These are phyloP conservation scores for Zaprionus obscuricornis DNA, from an alignment of 2,888 invertebrate species.

Conservation along the genomic window DNA sequence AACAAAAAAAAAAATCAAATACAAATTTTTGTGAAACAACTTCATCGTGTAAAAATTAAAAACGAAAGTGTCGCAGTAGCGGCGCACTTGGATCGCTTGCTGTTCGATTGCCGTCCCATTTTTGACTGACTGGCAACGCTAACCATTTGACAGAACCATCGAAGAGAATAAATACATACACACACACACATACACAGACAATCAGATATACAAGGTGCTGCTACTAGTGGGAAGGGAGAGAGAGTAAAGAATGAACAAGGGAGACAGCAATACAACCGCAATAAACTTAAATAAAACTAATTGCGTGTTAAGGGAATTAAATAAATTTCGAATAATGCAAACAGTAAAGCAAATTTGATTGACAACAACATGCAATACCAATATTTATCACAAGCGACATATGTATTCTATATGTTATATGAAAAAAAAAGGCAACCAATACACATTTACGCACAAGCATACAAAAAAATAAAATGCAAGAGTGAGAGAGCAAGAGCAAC, in stretches of 20 bases:
- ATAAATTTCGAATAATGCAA: constrained; percentile 75
- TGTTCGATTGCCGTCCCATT: constrained; percentile 37
- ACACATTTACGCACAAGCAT: no score
- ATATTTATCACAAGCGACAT: constrained; percentile 9
- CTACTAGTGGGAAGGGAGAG: constrained; percentile 13
- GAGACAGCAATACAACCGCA: constrained; percentile 67
- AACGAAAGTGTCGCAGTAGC: constrained; percentile 18
- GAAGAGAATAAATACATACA: no score
- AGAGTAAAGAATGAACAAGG: constrained; percentile 19
- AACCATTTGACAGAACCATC: constrained; percentile 60
- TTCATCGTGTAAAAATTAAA: no score
- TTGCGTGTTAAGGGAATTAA: constrained; percentile 75
- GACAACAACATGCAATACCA: constrained; percentile 72
- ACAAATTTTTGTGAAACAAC: no score
- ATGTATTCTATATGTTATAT: background rate
- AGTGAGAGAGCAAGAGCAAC: no score
- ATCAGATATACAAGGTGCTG: no score
- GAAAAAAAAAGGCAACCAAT: no score
- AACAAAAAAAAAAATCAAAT: no score
- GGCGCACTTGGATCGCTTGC: constrained; percentile 63
- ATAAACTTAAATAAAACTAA: constrained; percentile 79
- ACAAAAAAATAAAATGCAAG: no score
- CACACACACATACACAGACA: no score
- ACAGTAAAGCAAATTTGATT: constrained; percentile 76
- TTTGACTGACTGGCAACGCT: constrained; percentile 62